phyloP scores from a whole-genome alignment of 1,140 invertebrate species.

The Aricia agestis region DNA sequence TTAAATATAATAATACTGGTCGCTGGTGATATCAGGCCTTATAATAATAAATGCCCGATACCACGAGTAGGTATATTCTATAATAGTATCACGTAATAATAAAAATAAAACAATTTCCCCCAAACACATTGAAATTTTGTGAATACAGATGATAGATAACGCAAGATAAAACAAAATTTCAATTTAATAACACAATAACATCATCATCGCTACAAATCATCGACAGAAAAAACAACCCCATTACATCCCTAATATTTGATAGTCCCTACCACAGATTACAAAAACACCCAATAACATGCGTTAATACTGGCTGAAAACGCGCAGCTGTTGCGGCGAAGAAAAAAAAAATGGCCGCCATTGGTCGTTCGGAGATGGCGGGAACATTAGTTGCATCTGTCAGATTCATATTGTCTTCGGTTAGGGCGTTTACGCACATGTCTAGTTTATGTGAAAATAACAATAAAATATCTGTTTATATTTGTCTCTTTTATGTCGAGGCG shows the following conservation, averaged over 20 bases:
- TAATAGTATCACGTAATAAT: background rate
- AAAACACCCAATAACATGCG: slow-evolving; percentile 62
- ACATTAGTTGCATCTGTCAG: slow-evolving; percentile 65
- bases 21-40: too few relatives aligned
- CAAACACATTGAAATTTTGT: background rate
- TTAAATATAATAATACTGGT: too few relatives aligned
- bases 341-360: slow-evolving; percentile 61
- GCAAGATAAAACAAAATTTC: slow-evolving; percentile 27
- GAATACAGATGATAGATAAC: slow-evolving; percentile 6
- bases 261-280: slow-evolving; percentile 39
- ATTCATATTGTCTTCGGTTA: slow-evolving; percentile 56
- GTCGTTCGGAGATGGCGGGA: slow-evolving; percentile 46
- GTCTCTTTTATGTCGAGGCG: slow-evolving; percentile 16
- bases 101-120: background rate
- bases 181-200: slow-evolving; percentile 29
- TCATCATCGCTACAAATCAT: slow-evolving; percentile 31
- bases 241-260: slow-evolving; percentile 22
- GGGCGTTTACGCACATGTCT: slow-evolving; percentile 30
- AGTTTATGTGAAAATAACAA: slow-evolving; percentile 38
- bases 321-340: slow-evolving; percentile 59
- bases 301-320: slow-evolving; percentile 52
- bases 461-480: slow-evolving; percentile 25
- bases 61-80: background rate
- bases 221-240: slow-evolving; percentile 26
- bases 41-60: too few relatives aligned